Base-by-base conservation (phyloP, 2,888 invertebrate species). In the Neocrepidodera transversa region DNA sequence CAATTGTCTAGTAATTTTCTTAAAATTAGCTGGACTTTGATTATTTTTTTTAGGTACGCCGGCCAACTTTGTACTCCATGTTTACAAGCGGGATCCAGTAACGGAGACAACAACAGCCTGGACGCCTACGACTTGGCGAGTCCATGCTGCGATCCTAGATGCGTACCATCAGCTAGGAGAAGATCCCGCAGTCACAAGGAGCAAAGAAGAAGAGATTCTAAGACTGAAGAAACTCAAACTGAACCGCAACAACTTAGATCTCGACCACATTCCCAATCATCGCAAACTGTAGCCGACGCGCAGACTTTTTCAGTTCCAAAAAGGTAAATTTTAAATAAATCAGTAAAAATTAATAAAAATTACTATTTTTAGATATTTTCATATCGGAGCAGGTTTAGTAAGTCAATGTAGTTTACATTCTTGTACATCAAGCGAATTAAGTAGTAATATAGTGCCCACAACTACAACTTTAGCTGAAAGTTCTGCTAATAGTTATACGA, bases 91-190 rank as follows among this genome's bases (percentile, higher is more conserved):
- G 82, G 82, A 56, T 63, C 62, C 2, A 67, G 62, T 20, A 80
- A 82, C 57, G 84, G 81, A 61, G 67, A 68, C 51, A 62, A 58
- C 38, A 55, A 38, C 38, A 49, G 92, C 71, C 81, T 93, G 52
- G 93, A 93, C 76, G 93, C 92, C 2, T 93, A 93, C 69, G 93
- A 93, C 75, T 80, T 93, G 47, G 93, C 93, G 0, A 91, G 92
- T 74, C 91, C 92, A 0, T 93, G 93, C 74, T 93, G 93, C 76
- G 91, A 92, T 76, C 90, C 92, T 0, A 90, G 92, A 68, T 93
- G 92, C 74, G 91, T 93, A 47, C 92, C 93, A 2, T 80, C 76
- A 11, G 75, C 82, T 13, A 73, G 84, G 30, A 76, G 84, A 17
- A 64, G 72, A 36, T 79, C 82, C 32, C 79, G 83, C 5, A 82